Base-by-base conservation (phyloP, 1,140 invertebrate genomes). In the Lucilia sericata region DNA sequence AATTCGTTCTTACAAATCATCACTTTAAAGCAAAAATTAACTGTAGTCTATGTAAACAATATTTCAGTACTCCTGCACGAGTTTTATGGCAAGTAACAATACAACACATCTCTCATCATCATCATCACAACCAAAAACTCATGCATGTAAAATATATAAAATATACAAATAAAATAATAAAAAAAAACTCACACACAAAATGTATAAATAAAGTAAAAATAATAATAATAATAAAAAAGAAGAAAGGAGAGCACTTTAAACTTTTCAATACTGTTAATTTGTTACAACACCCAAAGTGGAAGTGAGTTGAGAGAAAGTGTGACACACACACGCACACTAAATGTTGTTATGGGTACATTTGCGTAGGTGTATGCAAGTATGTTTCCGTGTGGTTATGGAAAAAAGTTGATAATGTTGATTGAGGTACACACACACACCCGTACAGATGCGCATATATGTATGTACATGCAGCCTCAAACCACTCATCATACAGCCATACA, bases 401-500 rank as follows among this genome's bases (percentile, higher is more conserved):
- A 75, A 17, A 34, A 42, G 75, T 42, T 78, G 75, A 78, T 78
- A 42, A 78, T 78, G 75, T 78, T 78, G 75, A 78, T 78, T 78
- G 75, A 78, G 42, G 75, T 78, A 25, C 76, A 51, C 76, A 21
- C 9, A 21, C 60, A 70, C 19, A 2, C 65, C 17, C 65, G 5
- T 70, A 25, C 65, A 70, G 3, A 55, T 17, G 49, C 49, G 13
- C 49, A 55, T 55, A 17, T 30, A 55, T 2, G 0, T 12, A 55
- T n/a, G n/a, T n/a, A n/a, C n/a, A n/a, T n/a, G n/a, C n/a, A n/a
- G n/a, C 12, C 17, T 1, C 51, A 30, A 30, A 30, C 13, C 51
- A 55, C 51, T 17, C 51, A 55, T 60, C 55, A 60, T 7, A 25
- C 19, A 21, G 42, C n/a, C 19, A 49, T 9, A n/a, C n/a, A 17